Conservation (phyloP, 2,797 vertebrate species). For the Cottoperca gobio region DNA sequence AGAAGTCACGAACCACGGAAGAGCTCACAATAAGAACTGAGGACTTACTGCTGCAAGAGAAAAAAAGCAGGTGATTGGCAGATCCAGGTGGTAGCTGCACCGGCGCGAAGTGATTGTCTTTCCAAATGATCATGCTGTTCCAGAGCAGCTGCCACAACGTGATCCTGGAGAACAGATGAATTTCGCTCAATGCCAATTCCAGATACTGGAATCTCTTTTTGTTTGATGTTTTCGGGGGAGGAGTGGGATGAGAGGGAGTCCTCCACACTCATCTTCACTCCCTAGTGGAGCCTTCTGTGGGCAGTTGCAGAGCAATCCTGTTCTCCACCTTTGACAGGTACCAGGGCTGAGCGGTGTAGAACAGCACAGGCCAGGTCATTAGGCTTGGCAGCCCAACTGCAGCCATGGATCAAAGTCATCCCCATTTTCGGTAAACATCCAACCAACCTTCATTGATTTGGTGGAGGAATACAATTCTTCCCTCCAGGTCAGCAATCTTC, state of each 20-base stretch:
- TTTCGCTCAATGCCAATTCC: not conserved
- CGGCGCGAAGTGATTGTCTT: not conserved
- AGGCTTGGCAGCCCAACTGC: not conserved
- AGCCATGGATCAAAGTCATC: not conserved
- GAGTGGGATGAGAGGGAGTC: not conserved
- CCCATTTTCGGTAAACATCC: not conserved
- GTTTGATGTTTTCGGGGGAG: not conserved
- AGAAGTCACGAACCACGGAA: not conserved
- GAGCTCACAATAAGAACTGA: not conserved
- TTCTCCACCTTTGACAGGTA: not conserved
- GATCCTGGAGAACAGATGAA: conserved; percentile 2
- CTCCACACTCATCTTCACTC: not conserved
- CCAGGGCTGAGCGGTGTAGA: not conserved
- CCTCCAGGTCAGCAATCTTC: not conserved
- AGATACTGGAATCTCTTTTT: not conserved
- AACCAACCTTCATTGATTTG: not conserved
- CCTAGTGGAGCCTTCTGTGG: not conserved
- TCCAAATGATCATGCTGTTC: not conserved
- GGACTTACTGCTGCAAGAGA: not conserved
- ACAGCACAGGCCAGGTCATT: not conserved
- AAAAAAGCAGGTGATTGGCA: conserved; percentile 2
- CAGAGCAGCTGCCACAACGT: not conserved
- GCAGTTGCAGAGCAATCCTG: not conserved
- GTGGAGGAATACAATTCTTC: not conserved
- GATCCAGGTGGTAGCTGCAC: not conserved